Evolutionary conservation across 2,113 vertebrate species (phyloP).

Genomic region (Haliaeetus leucogaster): DNA sequence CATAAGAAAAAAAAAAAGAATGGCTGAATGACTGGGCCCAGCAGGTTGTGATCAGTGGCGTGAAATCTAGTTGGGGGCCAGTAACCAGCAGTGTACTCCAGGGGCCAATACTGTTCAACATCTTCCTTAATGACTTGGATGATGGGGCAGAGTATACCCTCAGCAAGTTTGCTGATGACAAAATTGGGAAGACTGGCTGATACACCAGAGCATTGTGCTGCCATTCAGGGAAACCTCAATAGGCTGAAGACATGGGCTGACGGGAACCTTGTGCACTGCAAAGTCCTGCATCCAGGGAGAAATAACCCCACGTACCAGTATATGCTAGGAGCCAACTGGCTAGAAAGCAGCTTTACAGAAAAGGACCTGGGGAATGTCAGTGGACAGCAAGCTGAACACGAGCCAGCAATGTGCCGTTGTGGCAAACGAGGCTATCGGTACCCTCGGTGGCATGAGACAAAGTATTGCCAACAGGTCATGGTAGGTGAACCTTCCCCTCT

Average conservation of each 20-base stretch:
- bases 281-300: neutral
- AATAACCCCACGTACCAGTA: neutral
- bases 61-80: neutral
- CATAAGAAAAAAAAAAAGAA: neutral
- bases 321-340: neutral
- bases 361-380: neutral
- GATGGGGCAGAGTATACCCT: neutral
- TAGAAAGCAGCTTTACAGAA: neutral
- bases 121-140: neutral
- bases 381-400: neutral
- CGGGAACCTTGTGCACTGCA: neutral
- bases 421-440: neutral
- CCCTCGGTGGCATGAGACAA: neutral
- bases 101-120: neutral
- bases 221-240: neutral
- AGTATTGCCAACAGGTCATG: neutral
- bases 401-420: fast-evolving
- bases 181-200: neutral
- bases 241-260: neutral
- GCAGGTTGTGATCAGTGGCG: neutral
- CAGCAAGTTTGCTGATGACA: neutral
- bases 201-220: neutral
- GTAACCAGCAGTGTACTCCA: neutral
- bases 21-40: neutral
- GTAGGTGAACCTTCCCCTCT: neutral